Conservation (phyloP, 2,797 vertebrate genomes). For the Vultur gryphus region DNA sequence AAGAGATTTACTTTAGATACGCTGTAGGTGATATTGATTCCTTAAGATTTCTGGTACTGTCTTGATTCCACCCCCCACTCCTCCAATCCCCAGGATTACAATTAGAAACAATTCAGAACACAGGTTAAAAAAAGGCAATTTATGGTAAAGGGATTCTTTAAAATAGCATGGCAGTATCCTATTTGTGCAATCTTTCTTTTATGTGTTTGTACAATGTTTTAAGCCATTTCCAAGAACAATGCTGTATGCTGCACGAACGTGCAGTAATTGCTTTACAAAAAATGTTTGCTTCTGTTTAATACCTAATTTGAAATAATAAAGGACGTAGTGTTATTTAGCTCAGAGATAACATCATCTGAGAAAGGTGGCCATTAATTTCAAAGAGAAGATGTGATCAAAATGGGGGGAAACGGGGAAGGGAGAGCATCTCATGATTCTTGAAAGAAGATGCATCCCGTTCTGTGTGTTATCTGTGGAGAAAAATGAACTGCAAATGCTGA, state of each 20-base stretch:
- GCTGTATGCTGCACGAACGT: background rate
- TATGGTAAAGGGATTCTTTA: background rate
- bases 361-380: background rate
- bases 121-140: background rate
- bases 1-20: background rate
- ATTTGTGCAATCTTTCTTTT: background rate
- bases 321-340: background rate
- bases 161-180: background rate
- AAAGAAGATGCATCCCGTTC: background rate
- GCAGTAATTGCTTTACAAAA: background rate
- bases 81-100: background rate
- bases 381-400: constrained; percentile 9
- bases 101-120: background rate
- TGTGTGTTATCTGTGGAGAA: background rate
- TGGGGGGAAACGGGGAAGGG: background rate
- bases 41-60: background rate
- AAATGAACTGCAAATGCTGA: constrained; percentile 40
- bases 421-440: background rate
- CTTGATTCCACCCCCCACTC: background rate
- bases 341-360: background rate
- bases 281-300: background rate
- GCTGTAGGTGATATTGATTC: background rate
- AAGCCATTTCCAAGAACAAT: background rate
- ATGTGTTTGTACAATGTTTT: background rate
- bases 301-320: constrained; percentile 14